Base-by-base conservation (phyloP, 2,113 vertebrate genomes). In the Bubalus kerabau region DNA sequence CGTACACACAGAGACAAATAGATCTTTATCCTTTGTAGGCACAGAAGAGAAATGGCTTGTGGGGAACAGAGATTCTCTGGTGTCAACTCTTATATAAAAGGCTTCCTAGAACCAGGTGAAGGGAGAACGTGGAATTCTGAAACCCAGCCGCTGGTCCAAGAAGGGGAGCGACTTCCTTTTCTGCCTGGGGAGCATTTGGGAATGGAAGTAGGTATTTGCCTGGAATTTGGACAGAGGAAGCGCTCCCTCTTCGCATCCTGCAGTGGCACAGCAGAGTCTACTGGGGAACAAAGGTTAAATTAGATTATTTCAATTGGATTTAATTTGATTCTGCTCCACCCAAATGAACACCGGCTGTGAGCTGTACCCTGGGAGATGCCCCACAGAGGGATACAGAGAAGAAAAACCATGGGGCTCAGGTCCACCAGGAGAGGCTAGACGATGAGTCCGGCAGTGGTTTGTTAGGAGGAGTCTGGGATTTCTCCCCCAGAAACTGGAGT, bases 21-120 rank as follows among this genome's bases (percentile, higher is more conserved):
- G 98, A 98, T 97, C 97, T 96, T 97, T 98, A 98, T 97, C 97
- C 94, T 97, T 96, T 36, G n/a, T 94, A 92, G 86, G 92, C 84
- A 87, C 80, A 30, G 81, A 95, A 95, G 92, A 97, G 94, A 96
- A 96, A 92, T 85, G 74, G 96, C 76, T 92, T 81, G 64, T 81
- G 46, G 80, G 46, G 84, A 76, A 32, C 90, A 62, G 71, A 87
- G 94, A 98, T 90, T 88, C 94, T 97, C 91, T 60, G 60, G 84
- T 90, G 64, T 97, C 93, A 76, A 76, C 32, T 26, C 83, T 90
- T 90, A 43, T 92, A 54, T 19, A 90, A 88, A 94, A 95, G 60
- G 24, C 43, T 88, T 62, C 62, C 62, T 57, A 56, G 83, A 71
- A 8, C 62, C 90, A 96, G 94, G 96, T 96, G 40, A 59, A 62